Evolutionary conservation across 2,113 vertebrate genomes (phyloP), one percentile per base, ranked within the genome.

Genomic region (Lampris incognitus): DNA sequence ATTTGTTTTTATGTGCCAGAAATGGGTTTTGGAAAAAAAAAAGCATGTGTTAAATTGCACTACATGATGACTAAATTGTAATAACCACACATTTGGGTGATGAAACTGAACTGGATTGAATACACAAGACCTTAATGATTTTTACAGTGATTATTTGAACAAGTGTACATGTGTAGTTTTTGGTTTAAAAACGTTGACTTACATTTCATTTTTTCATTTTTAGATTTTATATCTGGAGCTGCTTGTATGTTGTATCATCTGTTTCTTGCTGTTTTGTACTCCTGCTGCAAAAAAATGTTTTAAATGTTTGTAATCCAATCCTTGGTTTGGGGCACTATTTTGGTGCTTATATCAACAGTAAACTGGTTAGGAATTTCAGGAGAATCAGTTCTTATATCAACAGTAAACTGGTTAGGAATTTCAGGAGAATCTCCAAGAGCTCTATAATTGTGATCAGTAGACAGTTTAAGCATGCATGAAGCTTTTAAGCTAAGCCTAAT

Each of bases 1-100:
- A 41, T 68, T 2, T 60, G 13, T 46, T 1, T 78, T 49, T 11
- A 69, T 76, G n/a, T 89, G 83, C 83, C 85, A 79, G 48, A 5
- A 68, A 66, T 60, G 51, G 10, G 9, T 59, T 5, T 67, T 7
- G 8, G 1, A 36, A 2, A 58, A 0, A 42, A 51, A 13, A 64
- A 2, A 13, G 2, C 51, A 11, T 54, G 51, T 52, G 44, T 52
- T 52, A 52, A 52, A 52, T 54, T 54, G 44, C 51, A 54, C 51
- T 13, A 13, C 51, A 54, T 54, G 51, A 54, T 5, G 51, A 54
- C 44, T 54, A 13, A 54, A 13, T 13, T 11, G 10, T 54, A 11
- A 54, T 54, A 13, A 11, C 51, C 51, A 54, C 51, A 54, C 9
- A 13, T 11, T 2, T 54, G 7, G 4, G 4, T 54, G 2, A 1